Evolutionary conservation across 1,140 invertebrate genomes (phyloP), one percentile per base, ranked within the genome.

Genomic region (Eurosta solidaginis): DNA sequence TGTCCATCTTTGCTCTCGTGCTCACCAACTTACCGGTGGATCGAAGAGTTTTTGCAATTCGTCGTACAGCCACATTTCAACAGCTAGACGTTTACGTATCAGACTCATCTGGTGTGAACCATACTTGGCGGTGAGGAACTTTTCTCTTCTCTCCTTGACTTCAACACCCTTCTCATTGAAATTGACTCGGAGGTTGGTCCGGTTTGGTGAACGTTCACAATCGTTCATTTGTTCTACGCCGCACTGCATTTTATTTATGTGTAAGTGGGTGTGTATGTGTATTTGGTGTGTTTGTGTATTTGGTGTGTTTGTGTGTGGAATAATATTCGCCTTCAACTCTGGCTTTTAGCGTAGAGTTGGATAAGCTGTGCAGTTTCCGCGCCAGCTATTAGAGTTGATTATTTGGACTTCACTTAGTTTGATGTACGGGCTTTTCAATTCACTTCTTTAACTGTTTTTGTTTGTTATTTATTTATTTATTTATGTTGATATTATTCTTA

Each of bases 31-130:
- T 86, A 96, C 94, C 88, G 92, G 90, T 79, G 92, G 91, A 82
- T 95, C 93, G 85, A 97, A 97, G 45, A 98, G 90, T 85, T 95
- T 94, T 88, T 97, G 95, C 78, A 98, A 91, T 88, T 97, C 94
- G 85, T 98, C 96, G 88, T 97, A 98, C 50, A 98, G 92, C 97
- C 97, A 98, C 95, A 98, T 97, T 89, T 98, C 97, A 10, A 98
- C 97, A 12, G 94, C 94, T 77, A 98, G 90, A 85, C 97, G 90
- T 89, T 98, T 98, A 81, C 96, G 92, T 83, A 98, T 98, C 79
- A 98, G 92, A 83, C 93, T 95, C 97, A 98, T 98, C 90, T 98
- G 97, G 90, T 98, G 97, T 80, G 94, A 94, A 77, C 96, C 96
- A 85, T 98, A 98, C 88, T 98, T 98, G 79, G 97, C 96, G 42